Evolutionary conservation across 1,140 invertebrate species (phyloP).

Genomic region (Palaemon carinicauda): DNA sequence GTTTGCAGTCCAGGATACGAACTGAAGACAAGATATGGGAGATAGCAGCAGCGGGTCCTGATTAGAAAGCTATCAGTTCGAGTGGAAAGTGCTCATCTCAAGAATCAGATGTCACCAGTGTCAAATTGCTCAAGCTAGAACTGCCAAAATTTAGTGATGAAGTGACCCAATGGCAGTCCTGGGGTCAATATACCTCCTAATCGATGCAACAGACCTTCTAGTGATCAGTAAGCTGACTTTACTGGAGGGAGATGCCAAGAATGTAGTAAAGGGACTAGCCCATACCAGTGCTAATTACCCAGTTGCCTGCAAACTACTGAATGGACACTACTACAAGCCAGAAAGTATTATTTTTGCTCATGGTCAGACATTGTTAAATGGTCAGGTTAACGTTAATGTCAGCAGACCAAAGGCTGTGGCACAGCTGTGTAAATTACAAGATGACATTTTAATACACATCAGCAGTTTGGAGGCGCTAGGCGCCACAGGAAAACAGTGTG

Average conservation of each 20-base stretch:
- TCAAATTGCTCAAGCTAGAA: no score
- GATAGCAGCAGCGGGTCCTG: no score
- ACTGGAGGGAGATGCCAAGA: background rate
- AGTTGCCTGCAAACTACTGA: background rate
- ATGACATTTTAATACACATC: background rate
- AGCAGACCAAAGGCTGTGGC: background rate
- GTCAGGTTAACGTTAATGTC: background rate
- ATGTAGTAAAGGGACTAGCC: background rate
- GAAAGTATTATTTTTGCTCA: background rate
- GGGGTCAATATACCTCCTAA: background rate
- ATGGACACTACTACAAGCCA: background rate
- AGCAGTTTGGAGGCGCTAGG: background rate
- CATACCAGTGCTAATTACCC: background rate
- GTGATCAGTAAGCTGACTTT: constrained; percentile 15
- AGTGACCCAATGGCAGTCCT: no score
- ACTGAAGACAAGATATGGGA: no score
- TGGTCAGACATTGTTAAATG: background rate
- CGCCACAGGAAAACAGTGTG: no score
- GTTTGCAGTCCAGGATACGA: no score
- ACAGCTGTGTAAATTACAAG: background rate
- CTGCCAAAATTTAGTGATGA: no score
- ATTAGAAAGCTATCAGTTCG: no score
- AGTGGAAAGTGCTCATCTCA: no score
- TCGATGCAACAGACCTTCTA: constrained; percentile 2
- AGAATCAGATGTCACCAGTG: no score